Base-by-base conservation (phyloP, 2,888 invertebrate genomes). In the Galeopsomyia nigrocyanea region DNA sequence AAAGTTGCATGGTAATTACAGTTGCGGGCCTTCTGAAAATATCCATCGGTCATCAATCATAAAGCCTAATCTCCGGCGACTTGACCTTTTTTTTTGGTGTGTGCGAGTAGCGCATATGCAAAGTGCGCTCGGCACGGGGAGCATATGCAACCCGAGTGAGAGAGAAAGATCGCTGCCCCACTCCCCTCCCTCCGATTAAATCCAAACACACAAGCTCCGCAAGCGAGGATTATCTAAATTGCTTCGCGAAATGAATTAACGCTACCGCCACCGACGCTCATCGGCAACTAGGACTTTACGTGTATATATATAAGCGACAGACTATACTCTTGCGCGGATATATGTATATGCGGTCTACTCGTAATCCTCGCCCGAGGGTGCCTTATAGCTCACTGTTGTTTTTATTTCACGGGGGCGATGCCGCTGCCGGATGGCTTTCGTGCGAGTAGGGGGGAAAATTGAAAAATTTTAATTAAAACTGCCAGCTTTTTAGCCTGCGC, bases 211-310 rank as follows among this genome's bases (percentile, higher is more conserved):
- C 78, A 80, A 82, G 81, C 81, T 80, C 77, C 78, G 74, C 39
- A 39, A 39, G 13, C 39, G 78, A 78, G 81, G 83, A 83, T 84
- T 81, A 84, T 83, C 82, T 81, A 81, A 84, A 84, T 84, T 82
- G 82, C 80, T 81, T 80, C 80, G 82, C 81, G 84, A 84, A 83
- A 84, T 83, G 79, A 83, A 83, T 84, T 84, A 84, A 84, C 83
- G 81, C 80, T 10, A 7, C 39, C 39, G 39, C 39, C 10, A 39
- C 39, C 39, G 39, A 39, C 75, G 76, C 79, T 80, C 82, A 77
- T 80, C 79, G 79, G 79, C 79, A 39, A 26, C 39, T 39, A 39
- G 17, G 53, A 17, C 19, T 53, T 17, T 21, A 53, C 53, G 19
- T 3, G 17, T 51, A 51, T 31, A 39, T 39, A 39, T 39, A 39